phyloP scores from a whole-genome alignment of 2,113 vertebrate genomes.

The Electrona antarctica region DNA sequence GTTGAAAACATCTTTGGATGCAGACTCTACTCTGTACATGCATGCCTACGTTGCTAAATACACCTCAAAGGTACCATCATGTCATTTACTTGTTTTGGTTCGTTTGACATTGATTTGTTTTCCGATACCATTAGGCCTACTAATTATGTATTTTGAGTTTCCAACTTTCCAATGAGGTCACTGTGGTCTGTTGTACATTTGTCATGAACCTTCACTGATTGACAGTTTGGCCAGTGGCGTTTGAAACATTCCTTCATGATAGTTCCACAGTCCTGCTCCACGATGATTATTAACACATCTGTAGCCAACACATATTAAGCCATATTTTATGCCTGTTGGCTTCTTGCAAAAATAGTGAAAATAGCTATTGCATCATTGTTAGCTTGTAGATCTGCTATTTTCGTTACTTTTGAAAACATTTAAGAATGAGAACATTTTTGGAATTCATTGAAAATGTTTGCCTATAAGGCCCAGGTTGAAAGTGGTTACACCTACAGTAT shows the following conservation, averaged over 20 bases:
- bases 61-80: neutral
- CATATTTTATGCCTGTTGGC: too few species aligned
- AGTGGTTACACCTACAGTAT: too few species aligned
- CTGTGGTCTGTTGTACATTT: neutral
- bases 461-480: too few species aligned
- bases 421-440: too few species aligned
- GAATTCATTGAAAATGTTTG: too few species aligned
- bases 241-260: neutral
- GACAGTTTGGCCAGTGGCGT: neutral
- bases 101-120: constrained; percentile 6
- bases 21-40: neutral
- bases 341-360: too few species aligned
- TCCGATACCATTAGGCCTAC: neutral
- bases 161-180: neutral
- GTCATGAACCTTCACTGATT: too few species aligned
- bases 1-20: neutral
- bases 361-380: too few species aligned
- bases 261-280: neutral
- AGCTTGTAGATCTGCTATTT: too few species aligned
- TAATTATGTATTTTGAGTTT: neutral
- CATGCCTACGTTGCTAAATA: neutral
- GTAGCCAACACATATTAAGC: neutral
- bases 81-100: neutral
- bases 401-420: too few species aligned
- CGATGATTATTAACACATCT: constrained; percentile 5